A percentile compares a stretch with the other conserved stretches of the same genome.
Conservation (phyloP, 2,797 vertebrate species). For the Capromys pilorides region DNA sequence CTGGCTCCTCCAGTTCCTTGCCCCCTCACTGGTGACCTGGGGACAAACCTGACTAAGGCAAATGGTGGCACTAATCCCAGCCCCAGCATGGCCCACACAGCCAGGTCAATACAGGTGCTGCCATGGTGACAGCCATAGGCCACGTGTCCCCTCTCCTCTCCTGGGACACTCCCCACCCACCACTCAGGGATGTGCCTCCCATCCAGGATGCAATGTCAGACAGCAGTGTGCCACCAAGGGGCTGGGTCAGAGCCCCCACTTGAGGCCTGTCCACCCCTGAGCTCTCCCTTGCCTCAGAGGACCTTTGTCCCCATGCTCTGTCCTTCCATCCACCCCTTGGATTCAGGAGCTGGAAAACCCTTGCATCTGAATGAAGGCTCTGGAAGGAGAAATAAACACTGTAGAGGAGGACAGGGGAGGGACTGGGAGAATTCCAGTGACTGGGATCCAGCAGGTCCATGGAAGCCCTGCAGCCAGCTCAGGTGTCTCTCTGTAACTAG, state of each 20-base stretch:
- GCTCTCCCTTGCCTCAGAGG: neutral
- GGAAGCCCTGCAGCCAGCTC: neutral
- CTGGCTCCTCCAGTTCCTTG: neutral
- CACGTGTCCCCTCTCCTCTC: fast-evolving
- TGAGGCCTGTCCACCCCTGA: neutral
- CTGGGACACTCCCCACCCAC: neutral
- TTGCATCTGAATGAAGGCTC: neutral
- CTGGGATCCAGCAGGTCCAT: too few relatives aligned
- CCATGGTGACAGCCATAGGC: fast-evolving
- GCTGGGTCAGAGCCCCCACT: too few relatives aligned
- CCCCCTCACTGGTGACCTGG: neutral
- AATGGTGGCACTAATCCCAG: fast-evolving
- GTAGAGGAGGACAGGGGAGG: neutral
- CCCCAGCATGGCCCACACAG: neutral
- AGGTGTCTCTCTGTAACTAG: neutral
- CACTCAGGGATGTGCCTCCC: neutral
- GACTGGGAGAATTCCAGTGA: neutral
- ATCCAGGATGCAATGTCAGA: fast-evolving
- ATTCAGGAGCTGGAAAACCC: neutral
- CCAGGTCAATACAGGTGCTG: neutral
- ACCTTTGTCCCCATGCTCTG: neutral
- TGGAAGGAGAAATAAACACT: neutral
- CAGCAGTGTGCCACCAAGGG: neutral
- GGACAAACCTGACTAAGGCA: neutral
- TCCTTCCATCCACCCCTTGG: neutral